Percentiles rank a stretch among this genome's conserved stretches.
phyloP scores from a whole-genome alignment of 2,888 invertebrate species.

The Hirtodrosophila duncani region DNA sequence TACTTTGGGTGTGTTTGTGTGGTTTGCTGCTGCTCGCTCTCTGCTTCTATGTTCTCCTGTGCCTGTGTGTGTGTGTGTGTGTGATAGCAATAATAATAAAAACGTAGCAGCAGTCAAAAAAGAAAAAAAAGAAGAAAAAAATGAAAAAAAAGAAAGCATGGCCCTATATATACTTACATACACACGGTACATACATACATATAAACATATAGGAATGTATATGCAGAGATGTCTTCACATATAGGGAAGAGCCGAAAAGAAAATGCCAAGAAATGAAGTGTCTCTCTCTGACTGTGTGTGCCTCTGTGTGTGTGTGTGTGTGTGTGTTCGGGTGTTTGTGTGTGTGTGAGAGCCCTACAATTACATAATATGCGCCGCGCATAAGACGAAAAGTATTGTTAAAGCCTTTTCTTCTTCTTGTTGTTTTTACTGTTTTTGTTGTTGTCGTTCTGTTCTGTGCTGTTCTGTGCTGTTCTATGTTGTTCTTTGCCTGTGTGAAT shows the following conservation, averaged over 20 bases:
- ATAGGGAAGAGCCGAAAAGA: conserved; percentile 38
- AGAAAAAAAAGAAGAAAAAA: too few species aligned
- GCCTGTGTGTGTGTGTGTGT: conserved; percentile 28
- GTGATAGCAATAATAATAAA: conserved; percentile 62
- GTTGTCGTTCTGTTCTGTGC: background rate
- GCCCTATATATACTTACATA: too few species aligned
- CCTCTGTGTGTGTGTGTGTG: conserved; percentile 2
- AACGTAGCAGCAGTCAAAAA: conserved; percentile 53
- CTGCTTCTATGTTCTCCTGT: conserved; percentile 9
- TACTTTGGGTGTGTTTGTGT: conserved; percentile 7
- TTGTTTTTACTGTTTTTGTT: conserved; percentile 14
- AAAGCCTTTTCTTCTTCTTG: conserved; percentile 45
- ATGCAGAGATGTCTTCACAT: conserved; percentile 29
- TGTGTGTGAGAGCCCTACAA: conserved; percentile 49
- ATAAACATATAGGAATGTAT: conserved; percentile 33
- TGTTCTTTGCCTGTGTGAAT: too few species aligned
- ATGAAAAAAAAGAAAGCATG: too few species aligned
- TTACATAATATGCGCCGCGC: conserved; percentile 71
- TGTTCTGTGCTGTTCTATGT: conserved; percentile 13
- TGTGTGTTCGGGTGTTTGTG: conserved; percentile 15
- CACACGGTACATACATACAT: too few species aligned
- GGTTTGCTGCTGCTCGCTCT: conserved; percentile 1
- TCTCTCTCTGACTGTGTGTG: conserved; percentile 37
- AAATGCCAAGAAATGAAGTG: conserved; percentile 68
- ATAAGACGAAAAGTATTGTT: conserved; percentile 52